Percentiles rank a stretch among this genome's conserved stretches.
Conservation (phyloP, 2,113 vertebrate genomes). For the Tetrax tetrax region DNA sequence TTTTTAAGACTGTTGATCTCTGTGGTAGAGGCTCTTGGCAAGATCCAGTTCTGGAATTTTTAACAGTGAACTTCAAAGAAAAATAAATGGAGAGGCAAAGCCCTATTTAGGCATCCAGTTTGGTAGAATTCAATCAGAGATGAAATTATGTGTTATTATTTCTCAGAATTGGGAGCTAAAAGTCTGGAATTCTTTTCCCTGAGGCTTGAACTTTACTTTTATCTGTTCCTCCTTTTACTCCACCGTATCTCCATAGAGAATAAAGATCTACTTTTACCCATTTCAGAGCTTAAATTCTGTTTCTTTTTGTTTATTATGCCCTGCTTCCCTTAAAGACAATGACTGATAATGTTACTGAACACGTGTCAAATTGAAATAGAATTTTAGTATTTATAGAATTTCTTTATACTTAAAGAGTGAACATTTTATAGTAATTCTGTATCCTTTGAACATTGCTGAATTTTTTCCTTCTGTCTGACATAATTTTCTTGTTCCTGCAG, state of each 20-base stretch:
- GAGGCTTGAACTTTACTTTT: not conserved
- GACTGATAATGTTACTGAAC: not conserved
- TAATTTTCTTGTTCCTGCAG: not conserved
- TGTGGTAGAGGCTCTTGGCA: not conserved
- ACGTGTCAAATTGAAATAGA: not conserved
- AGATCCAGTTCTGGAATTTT: not conserved
- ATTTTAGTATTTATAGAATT: not conserved
- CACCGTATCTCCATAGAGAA: not conserved
- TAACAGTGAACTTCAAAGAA: not conserved
- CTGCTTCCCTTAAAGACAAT: not conserved
- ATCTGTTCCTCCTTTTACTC: not conserved
- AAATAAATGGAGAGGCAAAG: not conserved
- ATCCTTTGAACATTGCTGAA: not conserved
- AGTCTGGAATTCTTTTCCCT: not conserved
- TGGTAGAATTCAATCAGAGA: not conserved
- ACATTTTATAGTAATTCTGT: not conserved
- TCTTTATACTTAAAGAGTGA: not conserved
- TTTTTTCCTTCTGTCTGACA: not conserved
- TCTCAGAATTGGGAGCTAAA: not conserved
- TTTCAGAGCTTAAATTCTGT: not conserved
- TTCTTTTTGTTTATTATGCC: not conserved
- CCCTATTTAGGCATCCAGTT: not conserved
- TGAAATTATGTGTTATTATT: not conserved
- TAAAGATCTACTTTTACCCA: not conserved
- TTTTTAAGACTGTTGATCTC: constrained; percentile 26